Evolutionary conservation across 1,140 invertebrate genomes (phyloP).

Genomic region (Panagrolaimus sp.): DNA sequence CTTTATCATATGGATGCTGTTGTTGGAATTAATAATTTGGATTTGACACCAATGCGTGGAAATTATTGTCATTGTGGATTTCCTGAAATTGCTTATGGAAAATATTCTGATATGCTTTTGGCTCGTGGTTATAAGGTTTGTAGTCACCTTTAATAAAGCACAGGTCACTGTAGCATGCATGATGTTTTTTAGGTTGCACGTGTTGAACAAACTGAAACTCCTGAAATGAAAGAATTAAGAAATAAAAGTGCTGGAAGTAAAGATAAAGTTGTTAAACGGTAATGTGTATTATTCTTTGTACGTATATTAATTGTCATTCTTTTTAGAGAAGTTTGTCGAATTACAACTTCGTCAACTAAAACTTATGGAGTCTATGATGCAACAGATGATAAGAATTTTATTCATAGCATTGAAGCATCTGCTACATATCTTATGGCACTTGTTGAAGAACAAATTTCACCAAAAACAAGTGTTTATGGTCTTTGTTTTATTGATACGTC

Average conservation of each 20-base stretch:
- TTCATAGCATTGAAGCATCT: not conserved
- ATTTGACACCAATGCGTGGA: conserved; percentile 80
- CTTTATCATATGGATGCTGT: conserved; percentile 98
- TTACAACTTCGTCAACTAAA: conserved; percentile 76
- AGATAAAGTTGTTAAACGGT: not conserved
- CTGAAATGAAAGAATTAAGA: not conserved
- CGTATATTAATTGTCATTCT: no score
- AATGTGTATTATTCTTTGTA: no score
- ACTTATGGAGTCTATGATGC: conserved; percentile 70
- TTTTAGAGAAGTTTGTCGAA: conserved; percentile 88
- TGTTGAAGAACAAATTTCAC: conserved; percentile 64
- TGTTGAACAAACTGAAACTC: conserved; percentile 85
- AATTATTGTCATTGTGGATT: not conserved
- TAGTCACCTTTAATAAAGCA: no score
- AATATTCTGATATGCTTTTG: conserved; percentile 85
- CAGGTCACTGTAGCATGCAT: no score
- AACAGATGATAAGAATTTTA: conserved; percentile 63
- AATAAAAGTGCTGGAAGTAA: not conserved
- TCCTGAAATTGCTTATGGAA: conserved; percentile 62
- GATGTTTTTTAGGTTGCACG: conserved; percentile 71
- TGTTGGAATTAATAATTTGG: conserved; percentile 78
- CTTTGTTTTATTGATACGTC: conserved; percentile 91
- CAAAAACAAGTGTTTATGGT: conserved; percentile 65
- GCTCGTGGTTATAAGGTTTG: conserved; percentile 80
- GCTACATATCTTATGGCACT: conserved; percentile 68